Evolutionary conservation across 2,888 invertebrate genomes (phyloP), one percentile per base, ranked within the genome.

Genomic region (Marasmarcha lunaedactyla): DNA sequence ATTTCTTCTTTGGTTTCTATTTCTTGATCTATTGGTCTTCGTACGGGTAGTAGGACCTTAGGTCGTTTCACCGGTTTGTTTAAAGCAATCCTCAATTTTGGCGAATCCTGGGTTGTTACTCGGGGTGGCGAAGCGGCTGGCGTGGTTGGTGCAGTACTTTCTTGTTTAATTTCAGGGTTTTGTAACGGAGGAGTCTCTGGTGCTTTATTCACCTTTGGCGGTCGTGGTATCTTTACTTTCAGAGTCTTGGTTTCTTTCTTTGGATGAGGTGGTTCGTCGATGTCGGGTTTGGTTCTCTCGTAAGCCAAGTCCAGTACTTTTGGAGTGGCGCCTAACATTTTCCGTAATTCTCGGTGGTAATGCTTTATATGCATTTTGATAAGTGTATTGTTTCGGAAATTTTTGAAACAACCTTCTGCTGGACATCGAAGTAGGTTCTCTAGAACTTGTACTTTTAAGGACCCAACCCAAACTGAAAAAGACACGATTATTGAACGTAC

Each of bases 321-420:
- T 1, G 94, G 94, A 0, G 94, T 93, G 0, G 87, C 87, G 2
- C 93, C 93, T 48, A 94, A 73, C 64, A 88, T 63, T 44, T 91
- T 89, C 1, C 88, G 87, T 42, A 92, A 86, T 48, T 94, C 92
- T 1, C 90, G 88, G 71, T 97, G 97, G 68, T 97, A 97, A 67
- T 97, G 96, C 59, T 97, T 97, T 33, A 97, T 91, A 63, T 97
- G 97, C 89, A 95, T 96, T 74, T 93, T 91, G 6, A 97, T 78
- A 37, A 97, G 86, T 46, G 92, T 94, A 60, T 95, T 94, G 61
- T 95, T 95, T 3, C 97, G 87, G 63, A 96, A 97, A 52, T 90
- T 92, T 71, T 97, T 97, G 38, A 86, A 88, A 62, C 97, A 97
- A 1, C 90, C 90, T 45, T 91, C 90, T 36, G 92, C 90, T 0